Percentiles rank a stretch among this genome's conserved stretches.
Evolutionary conservation across 2,113 vertebrate species (phyloP).

Genomic region (Corydoras sp.): DNA sequence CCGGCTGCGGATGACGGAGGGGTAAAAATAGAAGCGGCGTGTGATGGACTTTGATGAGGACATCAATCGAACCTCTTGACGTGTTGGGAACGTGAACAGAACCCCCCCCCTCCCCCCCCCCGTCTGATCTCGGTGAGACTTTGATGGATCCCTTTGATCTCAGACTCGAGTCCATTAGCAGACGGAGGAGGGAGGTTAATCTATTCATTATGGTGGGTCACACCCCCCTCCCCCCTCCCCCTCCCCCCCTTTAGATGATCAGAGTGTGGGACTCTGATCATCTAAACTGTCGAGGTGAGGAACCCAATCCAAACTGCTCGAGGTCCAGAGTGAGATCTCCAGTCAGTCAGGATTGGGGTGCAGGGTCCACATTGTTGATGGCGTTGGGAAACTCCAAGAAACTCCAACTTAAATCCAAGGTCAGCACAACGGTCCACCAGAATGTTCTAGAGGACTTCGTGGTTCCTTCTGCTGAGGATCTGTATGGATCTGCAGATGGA

Average conservation of each 20-base stretch:
- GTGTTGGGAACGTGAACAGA: slow-evolving; percentile 25
- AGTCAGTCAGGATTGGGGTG: too few species aligned
- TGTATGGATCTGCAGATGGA: too few species aligned
- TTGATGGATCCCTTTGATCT: slow-evolving; percentile 37
- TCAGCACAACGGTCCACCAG: too few species aligned
- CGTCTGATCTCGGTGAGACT: slow-evolving; percentile 35
- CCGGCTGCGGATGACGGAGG: neutral
- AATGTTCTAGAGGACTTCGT: too few species aligned
- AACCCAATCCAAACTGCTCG: too few species aligned
- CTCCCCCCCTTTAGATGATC: neutral
- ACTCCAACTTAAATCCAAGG: too few species aligned
- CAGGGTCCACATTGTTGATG: too few species aligned
- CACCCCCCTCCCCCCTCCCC: neutral
- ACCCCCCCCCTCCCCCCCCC: slow-evolving; percentile 20
- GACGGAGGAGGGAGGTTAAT: slow-evolving; percentile 35
- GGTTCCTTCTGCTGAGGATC: too few species aligned
- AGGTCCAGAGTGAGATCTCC: too few species aligned
- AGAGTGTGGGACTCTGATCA: too few species aligned
- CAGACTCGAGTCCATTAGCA: slow-evolving; percentile 19
- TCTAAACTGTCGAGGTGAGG: too few species aligned
- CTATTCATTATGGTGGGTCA: slow-evolving; percentile 37
- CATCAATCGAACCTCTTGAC: slow-evolving; percentile 24
- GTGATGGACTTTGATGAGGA: slow-evolving; percentile 31
- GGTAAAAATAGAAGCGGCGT: slow-evolving; percentile 11
- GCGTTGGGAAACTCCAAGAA: too few species aligned